Percentiles rank a stretch among this genome's conserved stretches.
phyloP scores from a whole-genome alignment of 2,888 invertebrate genomes.

The Phyto melanocephala region DNA sequence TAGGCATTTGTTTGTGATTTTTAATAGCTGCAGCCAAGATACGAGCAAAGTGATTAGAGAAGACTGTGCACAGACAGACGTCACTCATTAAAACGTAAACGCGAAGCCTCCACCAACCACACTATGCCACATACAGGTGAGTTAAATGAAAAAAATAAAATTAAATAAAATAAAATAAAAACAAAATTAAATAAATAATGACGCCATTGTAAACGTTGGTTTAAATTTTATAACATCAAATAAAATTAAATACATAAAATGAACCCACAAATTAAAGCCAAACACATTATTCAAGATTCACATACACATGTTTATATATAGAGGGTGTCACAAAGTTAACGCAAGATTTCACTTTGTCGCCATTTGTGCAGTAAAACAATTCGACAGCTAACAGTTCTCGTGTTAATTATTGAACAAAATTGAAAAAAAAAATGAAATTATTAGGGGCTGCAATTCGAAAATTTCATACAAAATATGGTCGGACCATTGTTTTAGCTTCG shows the following conservation, averaged over 20 bases:
- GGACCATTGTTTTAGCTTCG: too few species aligned
- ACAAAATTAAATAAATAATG: conserved; percentile 45
- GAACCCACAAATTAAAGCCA: conserved; percentile 7
- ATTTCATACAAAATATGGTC: too few species aligned
- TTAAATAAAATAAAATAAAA: conserved; percentile 2
- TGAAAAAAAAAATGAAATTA: too few species aligned
- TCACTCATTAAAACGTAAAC: conserved; percentile 43
- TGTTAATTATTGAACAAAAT: too few species aligned
- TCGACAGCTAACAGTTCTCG: too few species aligned
- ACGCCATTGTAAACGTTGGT: conserved; percentile 59
- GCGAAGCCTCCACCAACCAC: conserved; percentile 40
- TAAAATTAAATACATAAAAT: conserved; percentile 18
- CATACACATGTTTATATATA: neutral
- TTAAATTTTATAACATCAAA: conserved; percentile 57
- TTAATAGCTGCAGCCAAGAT: conserved; percentile 32
- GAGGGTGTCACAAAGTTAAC: too few species aligned
- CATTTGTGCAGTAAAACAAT: too few species aligned
- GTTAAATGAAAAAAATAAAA: conserved; percentile 3
- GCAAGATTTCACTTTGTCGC: too few species aligned
- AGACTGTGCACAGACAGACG: conserved; percentile 9
- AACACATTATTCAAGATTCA: conserved; percentile 15
- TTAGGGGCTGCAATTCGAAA: too few species aligned
- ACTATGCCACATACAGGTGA: conserved; percentile 63
- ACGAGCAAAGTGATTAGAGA: conserved; percentile 49
- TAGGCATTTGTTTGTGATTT: conserved; percentile 38